Conservation (phyloP, 2,113 vertebrate species). For the Saccopteryx bilineata region DNA sequence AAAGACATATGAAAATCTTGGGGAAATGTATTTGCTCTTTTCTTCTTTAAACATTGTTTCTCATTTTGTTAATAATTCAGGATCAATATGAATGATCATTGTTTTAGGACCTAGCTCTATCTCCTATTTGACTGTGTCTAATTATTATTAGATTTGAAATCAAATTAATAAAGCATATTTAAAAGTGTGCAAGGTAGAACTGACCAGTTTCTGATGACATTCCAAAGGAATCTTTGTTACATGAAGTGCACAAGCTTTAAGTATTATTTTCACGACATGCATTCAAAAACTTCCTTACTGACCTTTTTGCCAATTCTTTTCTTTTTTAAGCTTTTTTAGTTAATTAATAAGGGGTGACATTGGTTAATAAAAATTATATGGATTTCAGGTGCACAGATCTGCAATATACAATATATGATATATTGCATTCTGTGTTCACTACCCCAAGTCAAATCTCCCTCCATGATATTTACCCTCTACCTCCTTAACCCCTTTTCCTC, state of each 20-base stretch:
- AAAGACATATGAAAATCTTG: not conserved
- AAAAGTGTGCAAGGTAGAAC: not conserved
- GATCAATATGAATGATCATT: not conserved
- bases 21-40: not conserved
- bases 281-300: not conserved
- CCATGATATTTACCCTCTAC: too few relatives aligned
- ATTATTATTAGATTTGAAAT: not conserved
- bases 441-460: too few relatives aligned
- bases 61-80: constrained; percentile 38
- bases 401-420: too few relatives aligned
- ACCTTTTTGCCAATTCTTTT: not conserved
- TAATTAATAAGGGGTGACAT: too few relatives aligned
- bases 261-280: not conserved
- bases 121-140: not conserved
- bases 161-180: constrained; percentile 5
- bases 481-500: too few relatives aligned
- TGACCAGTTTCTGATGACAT: not conserved
- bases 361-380: too few relatives aligned
- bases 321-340: too few relatives aligned
- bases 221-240: not conserved
- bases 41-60: not conserved
- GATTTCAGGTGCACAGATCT: too few relatives aligned
- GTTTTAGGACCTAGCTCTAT: not conserved
- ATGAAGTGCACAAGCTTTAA: not conserved
- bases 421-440: too few relatives aligned